phyloP scores from a whole-genome alignment of 2,113 vertebrate genomes.

The Eptesicus fuscus region DNA sequence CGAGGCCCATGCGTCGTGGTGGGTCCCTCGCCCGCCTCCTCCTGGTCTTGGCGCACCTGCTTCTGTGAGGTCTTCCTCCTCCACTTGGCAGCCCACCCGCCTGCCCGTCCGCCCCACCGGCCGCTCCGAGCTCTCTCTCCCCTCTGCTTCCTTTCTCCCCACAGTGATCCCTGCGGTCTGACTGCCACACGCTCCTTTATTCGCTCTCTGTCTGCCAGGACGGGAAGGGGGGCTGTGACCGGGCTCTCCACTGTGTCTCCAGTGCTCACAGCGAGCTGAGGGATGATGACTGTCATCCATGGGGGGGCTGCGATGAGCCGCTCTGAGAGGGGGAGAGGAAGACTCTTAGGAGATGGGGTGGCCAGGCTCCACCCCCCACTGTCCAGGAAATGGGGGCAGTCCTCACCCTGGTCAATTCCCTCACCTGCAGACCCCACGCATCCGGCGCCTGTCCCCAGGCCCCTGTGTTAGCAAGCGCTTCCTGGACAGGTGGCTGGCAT shows the following conservation, averaged over 20 bases:
- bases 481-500: rapidly evolving
- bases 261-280: too few relatives aligned
- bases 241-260: too few relatives aligned
- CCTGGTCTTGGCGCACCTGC: not conserved
- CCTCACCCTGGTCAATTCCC: rapidly evolving
- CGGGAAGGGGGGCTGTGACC: not conserved
- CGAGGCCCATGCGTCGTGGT: rapidly evolving
- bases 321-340: not conserved
- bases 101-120: rapidly evolving
- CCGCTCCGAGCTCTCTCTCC: not conserved
- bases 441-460: too few relatives aligned
- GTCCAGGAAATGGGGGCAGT: too few relatives aligned
- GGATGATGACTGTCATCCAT: rapidly evolving
- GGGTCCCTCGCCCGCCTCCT: not conserved
- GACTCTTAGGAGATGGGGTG: not conserved
- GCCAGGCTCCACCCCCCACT: not conserved
- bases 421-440: not conserved
- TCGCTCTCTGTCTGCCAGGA: not conserved
- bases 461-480: not conserved
- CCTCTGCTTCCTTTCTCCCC: not conserved
- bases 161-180: rapidly evolving
- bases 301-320: too few relatives aligned
- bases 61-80: not conserved
- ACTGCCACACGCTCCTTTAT: not conserved
- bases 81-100: not conserved